Evolutionary conservation across 1,140 invertebrate species (phyloP).

Genomic region (Drepana arcuata): DNA sequence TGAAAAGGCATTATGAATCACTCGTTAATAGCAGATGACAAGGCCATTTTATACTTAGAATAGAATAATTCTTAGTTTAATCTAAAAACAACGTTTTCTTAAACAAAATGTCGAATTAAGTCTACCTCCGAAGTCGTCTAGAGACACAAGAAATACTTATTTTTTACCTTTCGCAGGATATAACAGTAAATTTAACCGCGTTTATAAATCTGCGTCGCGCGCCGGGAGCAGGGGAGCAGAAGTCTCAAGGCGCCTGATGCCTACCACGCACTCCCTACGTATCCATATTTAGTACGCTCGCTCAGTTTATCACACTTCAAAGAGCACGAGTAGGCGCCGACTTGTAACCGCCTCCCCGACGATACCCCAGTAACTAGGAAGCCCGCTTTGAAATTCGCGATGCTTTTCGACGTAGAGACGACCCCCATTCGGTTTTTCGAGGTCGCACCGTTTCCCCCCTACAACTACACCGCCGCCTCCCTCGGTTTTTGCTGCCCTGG

Average conservation of each 20-base stretch:
- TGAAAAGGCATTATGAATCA: too few species aligned
- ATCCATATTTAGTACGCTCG: constrained; percentile 31
- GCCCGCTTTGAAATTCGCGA: constrained; percentile 61
- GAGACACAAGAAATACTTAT: too few species aligned
- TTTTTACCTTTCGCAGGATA: too few species aligned
- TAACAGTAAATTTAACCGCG: constrained; percentile 25
- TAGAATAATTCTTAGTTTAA: too few species aligned
- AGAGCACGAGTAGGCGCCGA: constrained; percentile 34
- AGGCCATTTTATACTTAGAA: too few species aligned
- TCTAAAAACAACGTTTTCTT: too few species aligned
- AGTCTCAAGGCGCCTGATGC: constrained; percentile 16
- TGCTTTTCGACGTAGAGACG: constrained; percentile 35
- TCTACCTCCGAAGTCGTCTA: too few species aligned
- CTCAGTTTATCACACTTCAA: constrained; percentile 55
- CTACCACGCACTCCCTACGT: constrained; percentile 27
- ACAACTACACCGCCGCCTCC: constrained; percentile 28
- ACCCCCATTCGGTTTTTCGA: constrained; percentile 55
- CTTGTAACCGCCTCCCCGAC: constrained; percentile 38
- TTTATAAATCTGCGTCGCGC: constrained; percentile 25
- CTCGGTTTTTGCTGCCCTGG: constrained; percentile 24
- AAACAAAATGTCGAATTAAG: too few species aligned
- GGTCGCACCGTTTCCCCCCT: constrained; percentile 36
- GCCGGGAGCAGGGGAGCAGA: constrained; percentile 16
- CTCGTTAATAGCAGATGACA: too few species aligned
- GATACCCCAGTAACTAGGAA: constrained; percentile 47